A percentile compares a stretch with the other conserved stretches of the same genome.
phyloP scores from a whole-genome alignment of 2,797 vertebrate genomes.

The Dendrocincla tyrannina region DNA sequence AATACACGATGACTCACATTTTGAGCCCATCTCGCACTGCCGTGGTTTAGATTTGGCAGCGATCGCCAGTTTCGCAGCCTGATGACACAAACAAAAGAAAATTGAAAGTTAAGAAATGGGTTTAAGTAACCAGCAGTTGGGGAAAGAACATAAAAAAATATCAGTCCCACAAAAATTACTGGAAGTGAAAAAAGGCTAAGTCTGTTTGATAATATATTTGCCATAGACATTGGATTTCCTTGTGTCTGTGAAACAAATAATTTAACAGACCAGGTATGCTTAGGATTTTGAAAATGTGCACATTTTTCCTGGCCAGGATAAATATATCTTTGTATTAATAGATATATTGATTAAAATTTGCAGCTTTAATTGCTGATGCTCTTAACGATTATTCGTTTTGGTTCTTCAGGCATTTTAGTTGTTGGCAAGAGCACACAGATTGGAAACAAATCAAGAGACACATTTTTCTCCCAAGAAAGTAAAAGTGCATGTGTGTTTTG shows the following conservation, averaged over 20 bases:
- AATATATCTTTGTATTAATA: constrained; percentile 67
- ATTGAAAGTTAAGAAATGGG: constrained; percentile 70
- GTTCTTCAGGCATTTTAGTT: constrained; percentile 74
- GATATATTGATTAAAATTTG: constrained; percentile 74
- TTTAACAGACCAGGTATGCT: constrained; percentile 55
- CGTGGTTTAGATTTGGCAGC: constrained; percentile 68
- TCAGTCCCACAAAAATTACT: constrained; percentile 32
- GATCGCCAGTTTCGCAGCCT: constrained; percentile 59
- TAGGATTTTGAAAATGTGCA: constrained; percentile 51
- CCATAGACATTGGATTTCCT: constrained; percentile 25
- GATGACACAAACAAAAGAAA: constrained; percentile 76
- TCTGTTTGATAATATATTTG: constrained; percentile 52
- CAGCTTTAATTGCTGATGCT: constrained; percentile 73
- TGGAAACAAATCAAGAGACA: constrained; percentile 78
- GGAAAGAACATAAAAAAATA: constrained; percentile 19
- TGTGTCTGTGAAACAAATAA: constrained; percentile 59
- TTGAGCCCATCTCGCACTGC: constrained; percentile 67
- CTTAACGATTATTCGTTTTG: constrained; percentile 73
- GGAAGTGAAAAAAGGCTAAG: constrained; percentile 26
- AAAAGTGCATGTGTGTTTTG: constrained; percentile 75
- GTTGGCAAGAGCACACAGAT: constrained; percentile 66
- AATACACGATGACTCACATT: constrained; percentile 66
- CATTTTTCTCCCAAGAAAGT: constrained; percentile 78
- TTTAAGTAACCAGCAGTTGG: constrained; percentile 52
- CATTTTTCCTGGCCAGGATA: constrained; percentile 62